Base-by-base conservation (phyloP, 2,797 vertebrate genomes). In the Paedocypris micromegethes region DNA sequence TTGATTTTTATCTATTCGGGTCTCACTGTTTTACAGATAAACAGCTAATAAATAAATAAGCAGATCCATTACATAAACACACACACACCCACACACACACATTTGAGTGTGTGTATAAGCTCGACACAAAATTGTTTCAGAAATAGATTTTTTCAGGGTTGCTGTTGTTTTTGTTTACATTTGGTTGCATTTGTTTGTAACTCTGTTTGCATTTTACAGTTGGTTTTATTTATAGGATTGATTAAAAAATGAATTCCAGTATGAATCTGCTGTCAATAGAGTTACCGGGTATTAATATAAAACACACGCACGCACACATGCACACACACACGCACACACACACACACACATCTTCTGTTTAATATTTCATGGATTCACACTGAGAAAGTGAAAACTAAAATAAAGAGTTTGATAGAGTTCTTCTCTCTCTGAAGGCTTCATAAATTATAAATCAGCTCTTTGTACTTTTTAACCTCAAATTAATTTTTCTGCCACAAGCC, bases 201-300 rank as follows among this genome's bases (percentile, higher is more conserved):
- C 60, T 60, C 41, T 68, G 41, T 61, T 3, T 61, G 23, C 23
- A 23, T 23, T 23, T 23, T 23, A 23, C 23, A 23, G 23, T 66
- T 56, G 65, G 4, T 9, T 64, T 68, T 54, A 68, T 73, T 65
- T 55, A 23, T 46, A 7, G 55, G 55, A 73, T 65, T 68, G 23
- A 23, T 51, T 45, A 54, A 51, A 51, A 44, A 66, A 45, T 70
- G 8, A 62, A 51, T 47, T 1, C 50, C 55, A 46, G 56, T 46
- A 62, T 53, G 70, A 71, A 75, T 71, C 68, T 70, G n/a, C 58
- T 66, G 58, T 70, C 59, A 62, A 70, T 55, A 7, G 59, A 9
- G 52, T 9, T 9, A 23, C 45, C 48, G 59, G 38, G 63, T 49
- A 63, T 50, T 45, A 62, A 70, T 63, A 40, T 45, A 49, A n/a